These are phyloP conservation scores for Drosophila histrio DNA, from an alignment of 2,888 invertebrate species.

Conservation along the genomic window DNA sequence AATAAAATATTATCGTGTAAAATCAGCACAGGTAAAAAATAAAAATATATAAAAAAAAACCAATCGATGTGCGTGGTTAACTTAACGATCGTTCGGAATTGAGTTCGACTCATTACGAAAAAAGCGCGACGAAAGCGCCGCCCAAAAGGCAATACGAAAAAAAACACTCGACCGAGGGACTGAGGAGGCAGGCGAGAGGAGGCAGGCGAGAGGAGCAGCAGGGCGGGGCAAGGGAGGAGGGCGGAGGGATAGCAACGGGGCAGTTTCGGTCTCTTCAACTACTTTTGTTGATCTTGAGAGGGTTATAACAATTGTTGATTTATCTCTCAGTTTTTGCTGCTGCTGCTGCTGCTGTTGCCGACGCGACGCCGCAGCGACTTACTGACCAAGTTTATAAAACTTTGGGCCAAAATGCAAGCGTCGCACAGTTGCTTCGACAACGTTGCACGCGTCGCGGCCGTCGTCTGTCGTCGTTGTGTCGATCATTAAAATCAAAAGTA, in stretches of 20 bases:
- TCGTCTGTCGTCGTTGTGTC: conserved; percentile 34
- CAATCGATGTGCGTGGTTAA: conserved; percentile 33
- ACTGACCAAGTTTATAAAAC: conserved; percentile 80
- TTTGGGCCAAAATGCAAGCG: conserved; percentile 77
- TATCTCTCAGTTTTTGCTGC: conserved; percentile 65
- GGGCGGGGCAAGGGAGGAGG: background rate
- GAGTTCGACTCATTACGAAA: conserved; percentile 44
- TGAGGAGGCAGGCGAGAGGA: background rate
- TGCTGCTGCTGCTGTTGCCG: conserved; percentile 13
- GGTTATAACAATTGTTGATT: conserved; percentile 68
- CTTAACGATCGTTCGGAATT: conserved; percentile 22
- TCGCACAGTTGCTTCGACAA: conserved; percentile 75
- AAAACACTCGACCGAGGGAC: conserved; percentile 17
- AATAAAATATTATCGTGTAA: conserved; percentile 33
- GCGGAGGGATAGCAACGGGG: background rate
- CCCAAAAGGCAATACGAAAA: conserved; percentile 24
- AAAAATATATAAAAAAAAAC: conserved; percentile 4
- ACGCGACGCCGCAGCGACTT: conserved; percentile 36
- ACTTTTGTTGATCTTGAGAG: conserved; percentile 71
- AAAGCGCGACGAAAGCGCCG: conserved; percentile 37
- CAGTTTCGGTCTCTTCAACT: conserved; percentile 21
- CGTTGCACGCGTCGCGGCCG: conserved; percentile 74
- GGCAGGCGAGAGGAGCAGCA: background rate
- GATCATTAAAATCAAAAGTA: conserved; percentile 31
- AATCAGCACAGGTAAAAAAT: conserved; percentile 15